Evolutionary conservation across 2,888 invertebrate species (phyloP).

Genomic region (Patella pellucida): DNA sequence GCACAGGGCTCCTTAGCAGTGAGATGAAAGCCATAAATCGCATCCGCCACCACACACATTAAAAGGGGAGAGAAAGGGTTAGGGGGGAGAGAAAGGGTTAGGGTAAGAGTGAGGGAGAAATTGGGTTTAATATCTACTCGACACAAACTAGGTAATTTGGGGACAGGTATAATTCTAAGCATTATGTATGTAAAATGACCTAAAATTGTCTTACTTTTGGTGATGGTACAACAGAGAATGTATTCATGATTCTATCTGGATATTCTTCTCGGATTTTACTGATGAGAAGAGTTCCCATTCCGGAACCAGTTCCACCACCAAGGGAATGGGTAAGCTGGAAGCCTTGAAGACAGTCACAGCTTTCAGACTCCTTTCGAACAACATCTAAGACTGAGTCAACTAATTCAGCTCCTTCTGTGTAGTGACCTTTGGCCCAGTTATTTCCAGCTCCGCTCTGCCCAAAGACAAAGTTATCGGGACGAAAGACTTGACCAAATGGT

Average conservation of each 20-base stretch:
- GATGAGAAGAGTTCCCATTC: conserved; percentile 7
- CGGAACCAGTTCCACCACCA: conserved; percentile 9
- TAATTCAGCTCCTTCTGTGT: conserved; percentile 1
- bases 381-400: background rate
- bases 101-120: too few species aligned
- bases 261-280: background rate
- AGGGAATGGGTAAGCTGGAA: conserved; percentile 34
- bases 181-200: too few species aligned
- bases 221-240: conserved; percentile 12
- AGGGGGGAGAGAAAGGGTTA: too few species aligned
- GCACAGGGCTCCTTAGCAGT: too few species aligned
- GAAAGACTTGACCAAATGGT: conserved; percentile 1
- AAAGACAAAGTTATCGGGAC: conserved; percentile 6
- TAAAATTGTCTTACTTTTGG: background rate
- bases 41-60: too few species aligned
- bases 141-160: too few species aligned
- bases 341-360: conserved; percentile 36
- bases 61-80: too few species aligned
- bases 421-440: conserved; percentile 9
- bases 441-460: background rate
- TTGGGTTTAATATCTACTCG: too few species aligned
- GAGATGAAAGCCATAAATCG: too few species aligned
- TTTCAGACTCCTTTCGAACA: conserved; percentile 29
- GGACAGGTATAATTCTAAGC: too few species aligned
- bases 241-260: conserved; percentile 3